Evolutionary conservation across 1,140 invertebrate genomes (phyloP), one percentile per base, ranked within the genome.

Genomic region (Dysdera silvatica): DNA sequence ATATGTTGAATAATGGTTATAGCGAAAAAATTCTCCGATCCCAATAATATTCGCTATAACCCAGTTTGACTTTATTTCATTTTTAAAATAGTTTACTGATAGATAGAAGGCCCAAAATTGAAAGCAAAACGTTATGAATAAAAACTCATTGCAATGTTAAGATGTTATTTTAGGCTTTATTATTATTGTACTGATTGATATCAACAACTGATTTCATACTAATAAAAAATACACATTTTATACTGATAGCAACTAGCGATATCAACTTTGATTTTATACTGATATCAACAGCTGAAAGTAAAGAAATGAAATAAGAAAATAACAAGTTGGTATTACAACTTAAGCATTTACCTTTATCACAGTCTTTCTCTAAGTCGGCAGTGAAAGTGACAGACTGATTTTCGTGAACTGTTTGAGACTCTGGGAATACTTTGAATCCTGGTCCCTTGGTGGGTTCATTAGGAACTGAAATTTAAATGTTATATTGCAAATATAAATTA

Each of bases 341-440:
- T 43, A 52, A 10, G 8, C 7, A 24, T 18, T 49, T 24, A 63
- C 62, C 84, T 80, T 83, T 83, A 47, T 82, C 79, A 59, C 82
- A 80, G 62, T 80, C 79, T 69, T 80, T 84, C 69, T 89, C 87
- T 75, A 88, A 82, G 77, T 86, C 84, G 74, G 89, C 86, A 66
- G 80, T 82, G 78, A 96, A 93, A 66, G 82, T 83, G 48, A 87
- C 85, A 35, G 83, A 81, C 77, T 91, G 88, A 67, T 86, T 87
- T 76, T 89, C 85, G 67, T 82, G 81, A 63, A 94, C 82, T 66
- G 90, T 94, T 74, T 84, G 82, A 66, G 93, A 96, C 70, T 83
- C 80, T 61, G 94, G 93, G 85, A 93, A 96, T 80, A 84, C 86
- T 75, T 81, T 82, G 81, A 94, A 93, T 71, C 85, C 82, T 69